Base-by-base conservation (phyloP, 2,113 vertebrate genomes). In the Ceuthmochares aereus region DNA sequence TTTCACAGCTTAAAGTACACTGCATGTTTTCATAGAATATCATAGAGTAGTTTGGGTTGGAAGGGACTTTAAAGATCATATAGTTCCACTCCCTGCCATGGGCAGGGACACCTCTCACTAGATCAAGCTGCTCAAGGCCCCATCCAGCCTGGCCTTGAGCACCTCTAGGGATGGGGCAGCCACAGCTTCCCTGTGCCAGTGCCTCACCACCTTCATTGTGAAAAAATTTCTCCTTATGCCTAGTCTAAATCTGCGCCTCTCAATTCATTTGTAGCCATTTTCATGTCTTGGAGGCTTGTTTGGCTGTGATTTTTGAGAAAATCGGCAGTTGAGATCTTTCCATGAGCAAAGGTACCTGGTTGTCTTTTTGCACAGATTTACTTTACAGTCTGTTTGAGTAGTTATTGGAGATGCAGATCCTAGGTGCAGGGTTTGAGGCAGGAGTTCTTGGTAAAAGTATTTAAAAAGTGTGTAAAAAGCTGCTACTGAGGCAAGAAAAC, bases 331-430 rank as follows among this genome's bases (percentile, higher is more conserved):
- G n/a, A 49, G 13, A 3, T 32, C 21, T 66, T 27, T 62, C 7
- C 47, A 6, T 21, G 30, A 30, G 18, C 45, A 11, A 69, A 67
- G 66, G 10, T n/a, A 25, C 9, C 3, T 37, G 21, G 6, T 29
- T 25, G 74, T 3, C 42, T 86, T 80, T 26, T 88, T 0, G 0
- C 30, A 36, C 8, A 26, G 19, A 15, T 64, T 5, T 34, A 0
- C 7, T n/a, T 34, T 15, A 2, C 20, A 17, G 17, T 62, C 12
- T 52, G 12, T 40, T 8, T 63, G 43, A 34, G 34, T 18, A 2
- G 2, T 18, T 81, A 12, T 1, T 73, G 14, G 49, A 66, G 62
- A 16, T 34, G 63, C 32, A 77, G 30, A 12, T 66, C 30, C 8
- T 45, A 37, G 14, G 29, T 83, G 49, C 45, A 49, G 34, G 26